Evolutionary conservation across 2,888 invertebrate species (phyloP).

Genomic region (Nephrotoma appendiculata): DNA sequence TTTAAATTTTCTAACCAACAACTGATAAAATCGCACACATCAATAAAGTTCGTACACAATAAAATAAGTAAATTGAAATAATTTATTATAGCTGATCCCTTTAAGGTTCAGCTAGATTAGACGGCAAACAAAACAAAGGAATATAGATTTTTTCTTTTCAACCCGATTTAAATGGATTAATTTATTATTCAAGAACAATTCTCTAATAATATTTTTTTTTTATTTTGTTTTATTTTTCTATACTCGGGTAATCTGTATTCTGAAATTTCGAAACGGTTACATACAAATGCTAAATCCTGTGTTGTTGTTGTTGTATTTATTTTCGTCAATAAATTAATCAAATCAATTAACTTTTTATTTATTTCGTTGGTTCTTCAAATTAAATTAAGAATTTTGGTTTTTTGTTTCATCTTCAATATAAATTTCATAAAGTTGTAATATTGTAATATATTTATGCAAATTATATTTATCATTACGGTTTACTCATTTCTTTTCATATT

Average conservation of each 20-base stretch:
- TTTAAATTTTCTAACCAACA: not conserved
- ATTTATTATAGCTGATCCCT: not conserved
- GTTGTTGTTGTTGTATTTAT: not conserved
- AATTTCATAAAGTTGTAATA: not conserved
- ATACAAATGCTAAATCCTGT: not conserved
- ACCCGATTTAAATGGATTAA: not conserved
- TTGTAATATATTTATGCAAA: not conserved
- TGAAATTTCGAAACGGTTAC: not conserved
- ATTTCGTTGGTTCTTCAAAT: not conserved
- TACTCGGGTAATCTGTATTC: not conserved
- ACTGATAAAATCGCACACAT: not conserved
- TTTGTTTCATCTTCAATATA: not conserved
- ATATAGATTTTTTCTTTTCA: not conserved
- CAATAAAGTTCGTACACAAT: not conserved
- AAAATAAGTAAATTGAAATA: not conserved
- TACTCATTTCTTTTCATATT: too few species aligned
- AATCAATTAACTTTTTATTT: not conserved
- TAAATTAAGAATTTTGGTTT: not conserved
- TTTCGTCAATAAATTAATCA: not conserved
- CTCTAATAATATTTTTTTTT: not conserved
- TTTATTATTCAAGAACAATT: not conserved
- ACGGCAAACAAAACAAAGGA: not conserved
- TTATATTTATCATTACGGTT: not conserved
- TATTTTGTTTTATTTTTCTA: too few species aligned
- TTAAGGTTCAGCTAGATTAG: not conserved